Conservation (phyloP, 2,888 invertebrate species). For the Timema cristinae region DNA sequence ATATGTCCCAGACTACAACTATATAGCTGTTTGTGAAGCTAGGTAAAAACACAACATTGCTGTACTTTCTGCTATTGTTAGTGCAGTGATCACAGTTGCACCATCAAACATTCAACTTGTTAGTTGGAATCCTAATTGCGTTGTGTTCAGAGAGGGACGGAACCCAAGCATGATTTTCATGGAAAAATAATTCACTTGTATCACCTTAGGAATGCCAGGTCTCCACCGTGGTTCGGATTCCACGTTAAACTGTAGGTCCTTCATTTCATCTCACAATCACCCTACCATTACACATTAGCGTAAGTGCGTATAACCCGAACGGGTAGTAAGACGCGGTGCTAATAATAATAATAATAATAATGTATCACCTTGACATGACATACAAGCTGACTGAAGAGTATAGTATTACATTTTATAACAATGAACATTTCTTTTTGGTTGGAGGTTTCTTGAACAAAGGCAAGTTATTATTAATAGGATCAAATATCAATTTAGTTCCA, state of each 20-base stretch:
- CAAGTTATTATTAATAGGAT: background rate
- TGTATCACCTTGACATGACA: background rate
- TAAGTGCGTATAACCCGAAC: too few relatives aligned
- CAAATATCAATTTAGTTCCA: conserved; percentile 2
- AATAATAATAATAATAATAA: too few relatives aligned
- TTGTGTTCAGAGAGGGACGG: too few relatives aligned
- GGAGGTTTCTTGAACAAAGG: conserved; percentile 3
- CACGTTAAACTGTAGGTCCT: too few relatives aligned
- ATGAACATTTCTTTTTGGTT: background rate
- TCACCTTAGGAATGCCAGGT: too few relatives aligned
- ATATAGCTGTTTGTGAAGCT: background rate
- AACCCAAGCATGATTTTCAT: too few relatives aligned
- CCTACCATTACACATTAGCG: too few relatives aligned
- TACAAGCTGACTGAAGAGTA: conserved; percentile 5
- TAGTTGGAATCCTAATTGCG: too few relatives aligned
- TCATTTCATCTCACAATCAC: too few relatives aligned
- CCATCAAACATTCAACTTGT: background rate
- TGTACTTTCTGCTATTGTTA: background rate
- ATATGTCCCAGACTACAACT: background rate
- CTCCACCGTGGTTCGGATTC: too few relatives aligned
- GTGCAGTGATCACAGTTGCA: background rate
- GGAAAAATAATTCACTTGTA: too few relatives aligned
- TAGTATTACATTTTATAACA: background rate
- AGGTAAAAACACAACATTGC: background rate
- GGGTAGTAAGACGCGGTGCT: too few relatives aligned